A percentile compares a stretch with the other conserved stretches of the same genome.
These are phyloP conservation scores for Temnothorax longispinosus DNA, from an alignment of 1,140 invertebrate species.

Conservation along the genomic window DNA sequence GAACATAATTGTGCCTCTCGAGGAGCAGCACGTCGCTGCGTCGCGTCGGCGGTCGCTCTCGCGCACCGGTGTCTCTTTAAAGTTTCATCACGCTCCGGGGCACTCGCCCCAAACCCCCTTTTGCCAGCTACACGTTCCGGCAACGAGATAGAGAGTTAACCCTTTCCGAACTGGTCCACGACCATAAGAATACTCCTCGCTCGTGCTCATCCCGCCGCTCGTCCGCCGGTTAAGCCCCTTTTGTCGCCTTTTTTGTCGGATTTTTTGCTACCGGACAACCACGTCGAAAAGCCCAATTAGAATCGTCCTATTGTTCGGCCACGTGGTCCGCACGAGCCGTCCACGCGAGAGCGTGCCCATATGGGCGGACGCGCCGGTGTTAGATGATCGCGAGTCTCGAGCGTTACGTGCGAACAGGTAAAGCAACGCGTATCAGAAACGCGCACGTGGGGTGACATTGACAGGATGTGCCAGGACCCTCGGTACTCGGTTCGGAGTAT, in stretches of 20 bases:
- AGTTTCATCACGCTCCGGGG: slow-evolving; percentile 74
- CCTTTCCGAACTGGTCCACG: slow-evolving; percentile 63
- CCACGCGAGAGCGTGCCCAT: slow-evolving; percentile 58
- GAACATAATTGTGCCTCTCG: slow-evolving; percentile 60
- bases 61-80: slow-evolving; percentile 71
- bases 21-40: slow-evolving; percentile 13
- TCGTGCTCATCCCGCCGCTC: slow-evolving; percentile 62
- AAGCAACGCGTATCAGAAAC: slow-evolving; percentile 44
- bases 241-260: slow-evolving; percentile 73
- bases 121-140: slow-evolving; percentile 28
- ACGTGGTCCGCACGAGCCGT: slow-evolving; percentile 82
- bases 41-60: slow-evolving; percentile 37
- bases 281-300: slow-evolving; percentile 81
- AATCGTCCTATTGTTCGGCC: slow-evolving; percentile 82
- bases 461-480: slow-evolving; percentile 38
- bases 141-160: slow-evolving; percentile 66
- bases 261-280: slow-evolving; percentile 68
- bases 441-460: slow-evolving; percentile 12
- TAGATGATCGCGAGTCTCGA: slow-evolving; percentile 4
- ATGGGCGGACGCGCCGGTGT: slow-evolving; percentile 1
- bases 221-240: slow-evolving; percentile 72
- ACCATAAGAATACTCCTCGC: slow-evolving; percentile 43
- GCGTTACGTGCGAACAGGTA: slow-evolving; percentile 69
- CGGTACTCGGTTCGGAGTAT: neutral
- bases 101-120: slow-evolving; percentile 50